A percentile compares a stretch with the other conserved stretches of the same genome.
phyloP scores from a whole-genome alignment of 2,113 vertebrate species.

The Tylochromis polylepis region DNA sequence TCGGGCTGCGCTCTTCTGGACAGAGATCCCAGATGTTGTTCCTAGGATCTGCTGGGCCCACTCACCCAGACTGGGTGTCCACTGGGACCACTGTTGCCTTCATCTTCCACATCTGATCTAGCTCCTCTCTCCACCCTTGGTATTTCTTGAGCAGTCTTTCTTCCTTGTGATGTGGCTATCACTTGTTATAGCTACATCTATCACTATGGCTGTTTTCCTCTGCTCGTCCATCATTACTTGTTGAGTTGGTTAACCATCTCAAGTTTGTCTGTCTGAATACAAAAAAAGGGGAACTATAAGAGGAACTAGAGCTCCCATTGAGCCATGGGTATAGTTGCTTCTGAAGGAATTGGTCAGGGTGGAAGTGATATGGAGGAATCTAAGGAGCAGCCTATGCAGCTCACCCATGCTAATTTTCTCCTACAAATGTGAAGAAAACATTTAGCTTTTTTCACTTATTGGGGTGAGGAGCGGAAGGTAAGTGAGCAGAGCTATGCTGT shows the following conservation, averaged over 20 bases:
- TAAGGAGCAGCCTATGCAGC: too few species aligned
- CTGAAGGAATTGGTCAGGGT: background rate
- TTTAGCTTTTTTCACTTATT: background rate
- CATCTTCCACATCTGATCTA: background rate
- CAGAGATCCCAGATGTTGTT: too few species aligned
- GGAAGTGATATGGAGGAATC: too few species aligned
- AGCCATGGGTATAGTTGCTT: background rate
- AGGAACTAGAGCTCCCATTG: background rate
- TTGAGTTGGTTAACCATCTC: background rate
- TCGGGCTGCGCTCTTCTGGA: too few species aligned
- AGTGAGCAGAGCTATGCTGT: background rate
- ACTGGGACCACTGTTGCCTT: too few species aligned
- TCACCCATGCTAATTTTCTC: too few species aligned
- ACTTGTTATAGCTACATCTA: background rate
- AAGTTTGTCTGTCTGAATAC: background rate
- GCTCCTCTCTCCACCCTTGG: accelerated
- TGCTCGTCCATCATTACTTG: background rate
- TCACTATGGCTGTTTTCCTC: background rate
- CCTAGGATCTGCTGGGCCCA: too few species aligned
- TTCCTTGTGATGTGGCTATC: background rate
- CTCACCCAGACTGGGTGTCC: too few species aligned
- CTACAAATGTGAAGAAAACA: too few species aligned
- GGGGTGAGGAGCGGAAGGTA: background rate
- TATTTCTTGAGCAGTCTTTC: background rate
- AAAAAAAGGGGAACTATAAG: background rate